Conservation (phyloP, 2,797 vertebrate species). For the Tinamus major region DNA sequence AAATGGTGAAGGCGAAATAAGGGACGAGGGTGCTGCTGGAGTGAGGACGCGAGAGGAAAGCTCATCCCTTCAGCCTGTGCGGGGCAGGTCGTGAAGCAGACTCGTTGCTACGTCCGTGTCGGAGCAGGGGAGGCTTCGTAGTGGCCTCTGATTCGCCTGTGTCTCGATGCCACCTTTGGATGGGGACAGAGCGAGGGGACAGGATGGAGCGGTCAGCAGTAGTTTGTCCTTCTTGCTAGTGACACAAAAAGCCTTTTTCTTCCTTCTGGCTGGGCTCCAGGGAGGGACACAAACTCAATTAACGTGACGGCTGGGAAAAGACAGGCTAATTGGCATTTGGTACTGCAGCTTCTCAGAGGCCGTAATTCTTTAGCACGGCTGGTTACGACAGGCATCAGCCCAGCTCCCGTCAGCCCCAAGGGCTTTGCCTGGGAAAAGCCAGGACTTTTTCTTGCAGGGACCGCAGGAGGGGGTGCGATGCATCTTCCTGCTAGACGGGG, state of each 20-base stretch:
- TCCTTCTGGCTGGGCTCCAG: constrained; percentile 32
- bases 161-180: not conserved
- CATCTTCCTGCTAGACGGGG: not conserved
- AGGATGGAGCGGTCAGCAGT: not conserved
- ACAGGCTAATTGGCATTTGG: constrained; percentile 58
- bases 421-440: not conserved
- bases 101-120: not conserved
- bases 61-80: accelerated
- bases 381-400: accelerated
- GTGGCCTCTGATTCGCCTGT: not conserved
- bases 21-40: not conserved
- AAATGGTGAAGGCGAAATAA: not conserved
- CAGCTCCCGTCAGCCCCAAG: not conserved
- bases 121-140: not conserved
- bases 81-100: accelerated
- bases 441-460: not conserved
- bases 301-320: constrained; percentile 24
- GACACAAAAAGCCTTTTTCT: constrained; percentile 64
- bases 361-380: not conserved
- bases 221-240: constrained; percentile 26
- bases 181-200: not conserved
- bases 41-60: not conserved
- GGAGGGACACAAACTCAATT: constrained; percentile 54
- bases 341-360: not conserved
- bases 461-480: not conserved